Base-by-base conservation (phyloP, 2,113 vertebrate genomes). In the Oncorhynchus masou region DNA sequence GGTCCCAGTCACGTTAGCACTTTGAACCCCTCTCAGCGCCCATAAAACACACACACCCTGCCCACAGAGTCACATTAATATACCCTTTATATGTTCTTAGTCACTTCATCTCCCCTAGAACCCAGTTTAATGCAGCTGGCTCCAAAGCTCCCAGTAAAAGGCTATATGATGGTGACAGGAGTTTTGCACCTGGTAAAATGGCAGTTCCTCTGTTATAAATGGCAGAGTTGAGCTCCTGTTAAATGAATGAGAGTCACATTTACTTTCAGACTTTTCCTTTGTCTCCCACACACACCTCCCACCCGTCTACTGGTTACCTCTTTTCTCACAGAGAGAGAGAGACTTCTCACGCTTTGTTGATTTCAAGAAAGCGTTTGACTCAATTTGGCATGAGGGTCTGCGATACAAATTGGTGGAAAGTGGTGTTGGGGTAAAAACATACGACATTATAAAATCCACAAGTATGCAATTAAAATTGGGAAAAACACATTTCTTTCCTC, bases 1-100 rank as follows among this genome's bases (percentile, higher is more conserved):
- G 84, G 79, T 84, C 79, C 81, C 78, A 77, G 73, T 83, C 86
- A 90, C 86, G 87, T 92, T 87, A 90, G 76, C 77, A 72, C 90
- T 89, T 86, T 89, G 85, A 87, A 88, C 82, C 79, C 80, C 62
- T 54, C 51, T 54, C 51, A 54, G 16, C 12, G 16, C 71, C 73
- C 60, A 31, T 45, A 57, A 65, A 51, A 73, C 70, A 70, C 71
- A 68, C 31, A 71, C n/a, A 79, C 49, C 24, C 12, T 31, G 3
- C 57, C 59, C 57, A 62, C 29, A 9, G 7, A 34, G 13, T 25
- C 51, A 20, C 5, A 27, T 27, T 11, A 20, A 31, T 27, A 31
- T 13, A 45, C 39, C 39, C 39, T 45, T 9, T 45, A 45, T 45
- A 69, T 78, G 77, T 80, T 80, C 86, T 76, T 87, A 87, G 83